phyloP scores from a whole-genome alignment of 2,113 vertebrate genomes.

The Lagopus muta region DNA sequence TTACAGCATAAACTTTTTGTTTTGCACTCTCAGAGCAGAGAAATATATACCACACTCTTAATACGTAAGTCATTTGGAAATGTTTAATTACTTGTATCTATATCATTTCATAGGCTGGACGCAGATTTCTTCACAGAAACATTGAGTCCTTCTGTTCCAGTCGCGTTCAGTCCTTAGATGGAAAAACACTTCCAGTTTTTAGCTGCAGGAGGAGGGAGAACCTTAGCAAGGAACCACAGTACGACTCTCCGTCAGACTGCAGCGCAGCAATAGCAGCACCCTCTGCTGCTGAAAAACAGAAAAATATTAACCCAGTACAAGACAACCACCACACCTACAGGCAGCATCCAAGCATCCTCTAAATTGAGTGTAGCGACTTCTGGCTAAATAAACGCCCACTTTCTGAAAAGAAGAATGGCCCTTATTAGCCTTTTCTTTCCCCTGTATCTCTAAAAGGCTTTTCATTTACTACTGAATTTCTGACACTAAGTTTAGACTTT shows the following conservation, averaged over 20 bases:
- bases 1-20: background rate
- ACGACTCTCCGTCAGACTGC: background rate
- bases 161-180: background rate
- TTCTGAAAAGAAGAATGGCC: background rate
- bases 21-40: background rate
- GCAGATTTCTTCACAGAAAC: background rate
- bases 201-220: background rate
- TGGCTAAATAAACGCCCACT: background rate
- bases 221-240: background rate
- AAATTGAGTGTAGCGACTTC: background rate
- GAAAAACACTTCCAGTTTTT: background rate
- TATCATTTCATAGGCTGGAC: background rate
- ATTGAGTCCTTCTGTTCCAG: background rate
- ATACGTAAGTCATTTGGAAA: background rate
- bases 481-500: background rate
- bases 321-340: background rate
- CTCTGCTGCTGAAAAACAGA: conserved; percentile 69
- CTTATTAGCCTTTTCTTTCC: background rate
- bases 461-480: background rate
- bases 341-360: background rate
- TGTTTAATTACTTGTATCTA: background rate
- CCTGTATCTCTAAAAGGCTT: background rate
- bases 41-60: background rate
- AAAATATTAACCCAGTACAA: background rate
- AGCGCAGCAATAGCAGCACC: conserved; percentile 40